Evolutionary conservation across 2,113 vertebrate genomes (phyloP).

Genomic region (Tyrannus savana): DNA sequence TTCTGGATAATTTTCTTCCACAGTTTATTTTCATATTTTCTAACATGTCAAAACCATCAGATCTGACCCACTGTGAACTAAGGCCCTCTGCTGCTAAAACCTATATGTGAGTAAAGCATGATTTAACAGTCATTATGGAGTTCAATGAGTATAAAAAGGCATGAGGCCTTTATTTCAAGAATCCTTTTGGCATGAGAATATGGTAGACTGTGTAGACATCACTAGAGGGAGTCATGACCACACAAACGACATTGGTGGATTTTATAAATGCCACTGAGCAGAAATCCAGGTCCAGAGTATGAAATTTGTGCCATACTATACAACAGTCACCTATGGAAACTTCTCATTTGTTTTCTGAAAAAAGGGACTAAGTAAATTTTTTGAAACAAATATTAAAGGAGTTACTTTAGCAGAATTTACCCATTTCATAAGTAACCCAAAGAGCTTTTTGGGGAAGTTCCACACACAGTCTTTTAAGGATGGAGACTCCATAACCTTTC

Average conservation of each 20-base stretch:
- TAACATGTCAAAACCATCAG: background rate
- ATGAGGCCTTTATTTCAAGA: background rate
- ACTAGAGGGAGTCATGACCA: conserved; percentile 60
- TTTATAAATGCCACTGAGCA: background rate
- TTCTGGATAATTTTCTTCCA: background rate
- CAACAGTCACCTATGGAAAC: background rate
- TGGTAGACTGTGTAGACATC: background rate
- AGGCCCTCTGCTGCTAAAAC: background rate
- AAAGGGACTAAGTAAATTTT: background rate
- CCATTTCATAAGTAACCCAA: background rate
- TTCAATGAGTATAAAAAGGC: background rate
- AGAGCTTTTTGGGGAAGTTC: background rate
- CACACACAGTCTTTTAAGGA: background rate
- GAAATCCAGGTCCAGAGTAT: background rate
- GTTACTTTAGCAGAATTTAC: background rate
- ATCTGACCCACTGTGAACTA: background rate
- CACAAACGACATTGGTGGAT: background rate
- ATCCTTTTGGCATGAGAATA: background rate
- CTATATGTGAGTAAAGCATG: background rate
- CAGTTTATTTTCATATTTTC: background rate
- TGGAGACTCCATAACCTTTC: background rate
- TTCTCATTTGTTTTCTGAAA: background rate
- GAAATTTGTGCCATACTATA: background rate
- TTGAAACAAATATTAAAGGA: background rate
- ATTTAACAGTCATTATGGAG: background rate